A percentile compares a stretch with the other conserved stretches of the same genome.
phyloP scores from a whole-genome alignment of 2,888 invertebrate genomes.

The Aporophyla lueneburgensis region DNA sequence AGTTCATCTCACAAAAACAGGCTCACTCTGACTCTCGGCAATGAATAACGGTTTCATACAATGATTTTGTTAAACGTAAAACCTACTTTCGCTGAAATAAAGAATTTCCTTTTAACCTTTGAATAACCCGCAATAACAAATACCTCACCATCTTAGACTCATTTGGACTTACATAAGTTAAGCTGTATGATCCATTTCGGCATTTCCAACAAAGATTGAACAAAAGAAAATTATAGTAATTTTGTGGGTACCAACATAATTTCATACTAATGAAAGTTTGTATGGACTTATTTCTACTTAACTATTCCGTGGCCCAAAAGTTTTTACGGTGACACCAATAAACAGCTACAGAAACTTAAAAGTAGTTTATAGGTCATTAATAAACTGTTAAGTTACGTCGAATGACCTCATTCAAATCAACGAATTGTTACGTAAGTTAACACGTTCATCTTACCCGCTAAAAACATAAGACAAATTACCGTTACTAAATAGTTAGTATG shows the following conservation, averaged over 20 bases:
- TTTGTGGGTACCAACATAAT: background rate
- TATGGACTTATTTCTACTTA: background rate
- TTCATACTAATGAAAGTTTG: background rate
- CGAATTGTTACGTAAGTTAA: slow-evolving; percentile 15
- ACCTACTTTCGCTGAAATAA: slow-evolving; percentile 26
- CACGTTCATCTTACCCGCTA: slow-evolving; percentile 16
- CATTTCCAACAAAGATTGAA: background rate
- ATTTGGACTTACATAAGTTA: background rate
- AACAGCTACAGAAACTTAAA: background rate
- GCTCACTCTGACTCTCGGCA: slow-evolving; percentile 3
- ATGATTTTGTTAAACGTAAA: slow-evolving; percentile 31
- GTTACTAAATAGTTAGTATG: slow-evolving; percentile 38
- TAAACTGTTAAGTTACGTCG: slow-evolving; percentile 8
- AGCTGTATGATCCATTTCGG: background rate
- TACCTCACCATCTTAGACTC: background rate
- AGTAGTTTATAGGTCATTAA: slow-evolving; percentile 2
- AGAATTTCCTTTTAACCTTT: slow-evolving; percentile 1
- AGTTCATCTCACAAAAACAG: slow-evolving; percentile 24
- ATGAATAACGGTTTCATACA: slow-evolving; percentile 8
- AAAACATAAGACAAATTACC: slow-evolving; percentile 33
- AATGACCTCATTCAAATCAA: slow-evolving; percentile 11
- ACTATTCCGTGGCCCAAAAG: background rate
- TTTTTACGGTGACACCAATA: background rate
- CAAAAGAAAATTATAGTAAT: background rate
- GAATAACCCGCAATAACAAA: background rate